These are phyloP conservation scores for Campodea augens DNA, from an alignment of 1,140 invertebrate species.

Conservation along the genomic window DNA sequence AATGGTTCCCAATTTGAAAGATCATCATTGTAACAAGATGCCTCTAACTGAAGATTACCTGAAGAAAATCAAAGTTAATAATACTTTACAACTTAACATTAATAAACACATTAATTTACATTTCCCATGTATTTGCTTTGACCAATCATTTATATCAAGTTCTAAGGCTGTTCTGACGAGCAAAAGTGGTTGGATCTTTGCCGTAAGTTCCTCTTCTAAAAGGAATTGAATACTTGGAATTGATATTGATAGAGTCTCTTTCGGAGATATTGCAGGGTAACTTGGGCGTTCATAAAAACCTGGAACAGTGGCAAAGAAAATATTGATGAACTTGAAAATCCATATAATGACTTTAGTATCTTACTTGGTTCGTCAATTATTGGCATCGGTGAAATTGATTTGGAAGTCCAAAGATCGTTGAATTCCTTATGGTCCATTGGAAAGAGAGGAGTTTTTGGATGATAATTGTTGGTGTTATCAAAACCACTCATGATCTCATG, in stretches of 20 bases:
- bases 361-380: too few species aligned
- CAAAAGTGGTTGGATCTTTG: constrained; percentile 25
- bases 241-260: constrained; percentile 30
- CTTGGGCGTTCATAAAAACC: neutral
- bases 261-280: constrained; percentile 17
- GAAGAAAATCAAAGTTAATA: constrained; percentile 10
- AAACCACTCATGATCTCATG: too few species aligned
- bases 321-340: too few species aligned
- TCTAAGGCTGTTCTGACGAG: constrained; percentile 33
- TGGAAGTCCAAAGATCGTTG: too few species aligned
- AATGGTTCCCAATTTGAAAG: constrained; percentile 57
- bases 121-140: constrained; percentile 28
- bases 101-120: constrained; percentile 8
- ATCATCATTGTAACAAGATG: constrained; percentile 53
- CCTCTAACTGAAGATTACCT: constrained; percentile 38
- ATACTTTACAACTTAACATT: neutral
- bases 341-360: too few species aligned
- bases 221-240: constrained; percentile 33
- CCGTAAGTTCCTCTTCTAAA: constrained; percentile 35
- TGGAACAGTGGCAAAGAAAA: too few species aligned
- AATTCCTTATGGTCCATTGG: too few species aligned
- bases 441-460: too few species aligned
- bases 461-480: too few species aligned
- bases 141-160: constrained; percentile 41
- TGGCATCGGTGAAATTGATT: too few species aligned